Conservation (phyloP, 2,113 vertebrate species). For the Cichladusa arquata region DNA sequence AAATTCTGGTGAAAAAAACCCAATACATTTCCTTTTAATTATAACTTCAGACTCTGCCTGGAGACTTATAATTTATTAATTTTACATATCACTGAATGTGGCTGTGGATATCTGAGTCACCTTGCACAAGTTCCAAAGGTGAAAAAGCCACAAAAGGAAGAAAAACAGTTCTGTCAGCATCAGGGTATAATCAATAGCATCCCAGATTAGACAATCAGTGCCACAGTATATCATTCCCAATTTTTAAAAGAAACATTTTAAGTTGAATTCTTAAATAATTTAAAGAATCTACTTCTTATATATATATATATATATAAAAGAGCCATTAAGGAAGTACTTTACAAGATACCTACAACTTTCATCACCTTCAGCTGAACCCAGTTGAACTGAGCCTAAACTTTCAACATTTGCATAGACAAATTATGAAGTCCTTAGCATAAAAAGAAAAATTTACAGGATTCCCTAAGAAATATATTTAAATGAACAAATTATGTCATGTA, state of each 20-base stretch:
- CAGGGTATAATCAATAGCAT: slow-evolving; percentile 37
- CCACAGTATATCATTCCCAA: neutral
- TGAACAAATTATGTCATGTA: neutral
- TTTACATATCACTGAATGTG: neutral
- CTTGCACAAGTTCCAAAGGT: neutral
- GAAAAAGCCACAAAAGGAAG: slow-evolving; percentile 47
- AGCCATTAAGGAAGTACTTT: neutral
- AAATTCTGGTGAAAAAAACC: neutral
- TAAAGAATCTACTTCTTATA: neutral
- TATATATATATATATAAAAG: neutral
- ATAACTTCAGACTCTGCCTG: neutral
- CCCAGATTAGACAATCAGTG: slow-evolving; percentile 6
- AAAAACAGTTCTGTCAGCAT: slow-evolving; percentile 25
- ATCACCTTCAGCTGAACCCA: slow-evolving; percentile 10
- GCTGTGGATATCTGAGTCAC: neutral
- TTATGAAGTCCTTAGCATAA: neutral
- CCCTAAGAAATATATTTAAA: neutral
- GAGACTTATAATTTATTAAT: neutral
- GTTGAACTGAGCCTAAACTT: neutral
- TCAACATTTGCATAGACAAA: neutral
- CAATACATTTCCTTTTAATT: neutral
- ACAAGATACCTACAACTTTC: neutral
- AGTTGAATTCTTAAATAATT: slow-evolving; percentile 48
- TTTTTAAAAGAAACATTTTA: neutral
- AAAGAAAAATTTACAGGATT: neutral